phyloP scores from a whole-genome alignment of 2,888 invertebrate species.

The Hydropsyche betteni region DNA sequence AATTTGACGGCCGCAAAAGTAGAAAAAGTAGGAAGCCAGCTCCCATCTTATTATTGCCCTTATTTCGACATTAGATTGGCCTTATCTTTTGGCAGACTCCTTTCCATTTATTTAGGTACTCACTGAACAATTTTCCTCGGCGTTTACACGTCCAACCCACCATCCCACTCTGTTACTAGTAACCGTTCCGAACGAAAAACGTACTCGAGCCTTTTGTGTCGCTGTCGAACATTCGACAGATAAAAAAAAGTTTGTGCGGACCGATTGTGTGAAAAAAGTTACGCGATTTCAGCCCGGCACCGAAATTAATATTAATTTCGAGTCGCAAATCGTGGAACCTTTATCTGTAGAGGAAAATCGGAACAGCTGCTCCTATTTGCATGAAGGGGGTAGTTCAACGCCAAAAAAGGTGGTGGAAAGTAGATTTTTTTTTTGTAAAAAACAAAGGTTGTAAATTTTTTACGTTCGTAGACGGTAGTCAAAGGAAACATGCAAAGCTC shows the following conservation, averaged over 20 bases:
- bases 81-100: slow-evolving; percentile 25
- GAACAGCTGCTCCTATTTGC: slow-evolving; percentile 20
- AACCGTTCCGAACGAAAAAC: not conserved
- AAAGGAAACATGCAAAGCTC: slow-evolving; percentile 38
- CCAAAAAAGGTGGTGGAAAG: not conserved
- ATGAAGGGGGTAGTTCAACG: not conserved
- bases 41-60: slow-evolving; percentile 24
- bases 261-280: slow-evolving; percentile 6
- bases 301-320: slow-evolving; percentile 28
- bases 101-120: slow-evolving; percentile 34
- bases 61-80: slow-evolving; percentile 29
- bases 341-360: slow-evolving; percentile 18
- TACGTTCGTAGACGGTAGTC: slow-evolving; percentile 20
- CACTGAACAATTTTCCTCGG: slow-evolving; percentile 28
- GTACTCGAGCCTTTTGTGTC: slow-evolving; percentile 17
- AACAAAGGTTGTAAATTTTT: slow-evolving; percentile 24
- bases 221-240: slow-evolving; percentile 18
- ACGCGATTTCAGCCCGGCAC: not conserved
- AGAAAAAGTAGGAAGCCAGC: slow-evolving; percentile 8
- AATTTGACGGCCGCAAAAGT: not conserved
- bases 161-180: not conserved
- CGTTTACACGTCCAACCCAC: slow-evolving; percentile 9
- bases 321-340: slow-evolving; percentile 20
- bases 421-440: not conserved
- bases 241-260: slow-evolving; percentile 23